phyloP scores from a whole-genome alignment of 2,888 invertebrate species.

The Latrodectus elegans region DNA sequence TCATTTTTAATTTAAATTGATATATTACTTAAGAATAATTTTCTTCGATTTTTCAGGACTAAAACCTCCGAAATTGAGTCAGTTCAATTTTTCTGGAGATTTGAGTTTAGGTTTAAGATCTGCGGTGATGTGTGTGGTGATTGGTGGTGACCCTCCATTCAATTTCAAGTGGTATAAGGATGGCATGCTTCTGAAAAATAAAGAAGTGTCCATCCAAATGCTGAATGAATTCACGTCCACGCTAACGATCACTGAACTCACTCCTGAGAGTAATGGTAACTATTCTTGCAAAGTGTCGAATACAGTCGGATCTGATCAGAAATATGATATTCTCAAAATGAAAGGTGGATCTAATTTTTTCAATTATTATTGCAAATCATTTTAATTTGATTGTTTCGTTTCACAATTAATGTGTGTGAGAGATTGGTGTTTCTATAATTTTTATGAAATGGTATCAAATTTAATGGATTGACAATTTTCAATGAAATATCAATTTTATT shows the following conservation, averaged over 20 bases:
- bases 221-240: background rate
- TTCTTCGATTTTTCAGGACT: constrained; percentile 15
- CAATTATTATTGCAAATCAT: too few relatives aligned
- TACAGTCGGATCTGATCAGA: background rate
- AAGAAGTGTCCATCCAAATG: background rate
- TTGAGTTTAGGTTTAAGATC: constrained; percentile 22
- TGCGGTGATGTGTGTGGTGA: constrained; percentile 35
- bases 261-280: background rate
- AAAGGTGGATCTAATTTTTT: background rate
- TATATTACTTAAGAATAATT: too few relatives aligned
- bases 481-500: too few relatives aligned
- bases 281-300: background rate
- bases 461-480: too few relatives aligned
- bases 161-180: constrained; percentile 56
- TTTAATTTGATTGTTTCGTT: too few relatives aligned
- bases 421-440: too few relatives aligned
- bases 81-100: constrained; percentile 33
- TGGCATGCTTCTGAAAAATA: background rate
- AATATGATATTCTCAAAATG: background rate
- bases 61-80: constrained; percentile 4
- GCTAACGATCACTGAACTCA: background rate
- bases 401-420: too few relatives aligned
- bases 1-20: too few relatives aligned
- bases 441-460: too few relatives aligned
- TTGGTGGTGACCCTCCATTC: constrained; percentile 50